Evolutionary conservation across 2,888 invertebrate genomes (phyloP).

Genomic region (Lepidonotus clava): DNA sequence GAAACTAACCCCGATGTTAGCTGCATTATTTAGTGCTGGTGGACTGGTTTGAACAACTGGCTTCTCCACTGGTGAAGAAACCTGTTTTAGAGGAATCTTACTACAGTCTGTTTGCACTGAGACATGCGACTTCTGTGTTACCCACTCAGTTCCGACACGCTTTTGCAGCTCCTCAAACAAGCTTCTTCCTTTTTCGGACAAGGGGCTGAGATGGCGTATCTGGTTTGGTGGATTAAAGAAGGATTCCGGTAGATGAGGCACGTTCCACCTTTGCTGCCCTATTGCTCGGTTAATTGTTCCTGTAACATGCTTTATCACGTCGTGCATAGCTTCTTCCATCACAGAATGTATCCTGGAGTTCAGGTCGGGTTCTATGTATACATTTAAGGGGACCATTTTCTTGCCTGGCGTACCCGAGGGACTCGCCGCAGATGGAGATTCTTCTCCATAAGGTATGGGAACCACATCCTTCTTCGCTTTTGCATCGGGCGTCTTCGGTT

Average conservation of each 20-base stretch:
- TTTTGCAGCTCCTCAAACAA: background rate
- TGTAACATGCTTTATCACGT: background rate
- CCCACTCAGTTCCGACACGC: background rate
- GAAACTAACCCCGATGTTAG: no score
- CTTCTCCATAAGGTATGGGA: constrained; percentile 9
- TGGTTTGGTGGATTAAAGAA: background rate
- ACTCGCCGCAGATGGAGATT: background rate
- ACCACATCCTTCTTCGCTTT: background rate
- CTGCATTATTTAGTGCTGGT: no score
- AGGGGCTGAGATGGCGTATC: background rate
- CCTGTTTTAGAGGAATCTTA: background rate
- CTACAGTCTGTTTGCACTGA: constrained; percentile 31
- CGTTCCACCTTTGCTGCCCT: background rate
- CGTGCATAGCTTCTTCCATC: constrained; percentile 19
- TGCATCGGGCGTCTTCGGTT: constrained; percentile 1
- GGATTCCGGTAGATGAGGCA: background rate
- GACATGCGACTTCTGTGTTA: background rate
- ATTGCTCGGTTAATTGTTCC: background rate
- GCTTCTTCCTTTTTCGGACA: background rate
- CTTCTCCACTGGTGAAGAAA: no score
- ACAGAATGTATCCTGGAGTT: constrained; percentile 14
- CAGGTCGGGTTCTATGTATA: background rate
- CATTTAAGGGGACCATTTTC: background rate
- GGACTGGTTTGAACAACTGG: no score
- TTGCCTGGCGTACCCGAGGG: background rate